Evolutionary conservation across 2,797 vertebrate genomes (phyloP).

Genomic region (Thunnus albacares): DNA sequence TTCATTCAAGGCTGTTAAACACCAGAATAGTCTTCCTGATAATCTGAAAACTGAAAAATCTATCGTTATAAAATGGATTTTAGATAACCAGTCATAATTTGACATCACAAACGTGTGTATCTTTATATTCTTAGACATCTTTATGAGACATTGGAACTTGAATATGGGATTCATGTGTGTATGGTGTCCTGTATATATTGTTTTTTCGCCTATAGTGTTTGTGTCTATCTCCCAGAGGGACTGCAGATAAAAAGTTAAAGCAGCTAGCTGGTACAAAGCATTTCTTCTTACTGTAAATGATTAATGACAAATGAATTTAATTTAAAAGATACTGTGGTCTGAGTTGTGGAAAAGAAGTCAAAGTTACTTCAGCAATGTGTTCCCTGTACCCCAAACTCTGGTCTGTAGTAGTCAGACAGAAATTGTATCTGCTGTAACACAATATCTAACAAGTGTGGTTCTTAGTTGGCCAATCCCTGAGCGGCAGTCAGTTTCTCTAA

Average conservation of each 20-base stretch:
- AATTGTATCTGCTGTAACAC: not conserved
- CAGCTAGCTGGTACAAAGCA: not conserved
- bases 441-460: not conserved
- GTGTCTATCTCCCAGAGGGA: not conserved
- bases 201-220: not conserved
- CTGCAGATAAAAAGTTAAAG: slow-evolving; percentile 4
- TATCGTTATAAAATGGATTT: too few species aligned
- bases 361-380: not conserved
- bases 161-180: not conserved
- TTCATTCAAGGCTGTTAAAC: not conserved
- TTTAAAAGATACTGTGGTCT: not conserved
- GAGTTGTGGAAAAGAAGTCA: not conserved
- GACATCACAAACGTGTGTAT: too few species aligned
- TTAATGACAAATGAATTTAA: not conserved
- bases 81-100: too few species aligned
- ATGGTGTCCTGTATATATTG: not conserved
- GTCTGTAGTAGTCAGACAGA: not conserved
- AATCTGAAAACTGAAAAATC: too few species aligned
- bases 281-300: not conserved
- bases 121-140: too few species aligned
- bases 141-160: too few species aligned
- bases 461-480: not conserved
- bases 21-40: not conserved
- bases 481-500: not conserved
- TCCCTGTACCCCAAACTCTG: not conserved